A percentile compares a stretch with the other conserved stretches of the same genome.
These are phyloP conservation scores for Ctena decussata DNA, from an alignment of 2,888 invertebrate species.

Conservation along the genomic window DNA sequence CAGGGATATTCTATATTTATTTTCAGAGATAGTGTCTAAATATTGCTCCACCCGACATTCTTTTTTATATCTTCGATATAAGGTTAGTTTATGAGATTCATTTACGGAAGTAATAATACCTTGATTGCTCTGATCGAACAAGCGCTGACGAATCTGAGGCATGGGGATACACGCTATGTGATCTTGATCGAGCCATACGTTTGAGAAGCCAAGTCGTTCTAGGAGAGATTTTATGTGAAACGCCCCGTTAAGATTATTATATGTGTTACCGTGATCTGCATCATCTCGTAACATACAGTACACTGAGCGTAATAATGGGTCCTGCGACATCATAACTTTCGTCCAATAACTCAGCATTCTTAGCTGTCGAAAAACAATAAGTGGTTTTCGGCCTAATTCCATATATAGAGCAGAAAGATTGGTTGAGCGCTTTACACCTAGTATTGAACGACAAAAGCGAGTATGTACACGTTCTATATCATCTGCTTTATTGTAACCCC, in stretches of 20 bases:
- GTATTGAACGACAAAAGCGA: neutral
- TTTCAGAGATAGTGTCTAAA: neutral
- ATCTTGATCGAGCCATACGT: slow-evolving; percentile 3
- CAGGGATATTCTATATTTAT: neutral
- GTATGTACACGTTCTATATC: slow-evolving; percentile 10
- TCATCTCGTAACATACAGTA: neutral
- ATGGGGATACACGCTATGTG: neutral
- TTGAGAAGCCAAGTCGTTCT: neutral
- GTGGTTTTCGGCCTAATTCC: neutral
- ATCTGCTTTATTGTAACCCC: neutral
- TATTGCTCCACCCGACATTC: neutral
- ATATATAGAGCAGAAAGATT: neutral
- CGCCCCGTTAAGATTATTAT: neutral
- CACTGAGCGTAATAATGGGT: neutral
- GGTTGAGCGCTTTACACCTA: neutral
- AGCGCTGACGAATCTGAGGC: neutral
- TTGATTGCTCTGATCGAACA: neutral
- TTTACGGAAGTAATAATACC: neutral
- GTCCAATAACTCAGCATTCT: slow-evolving; percentile 9
- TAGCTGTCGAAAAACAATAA: neutral
- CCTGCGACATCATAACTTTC: neutral
- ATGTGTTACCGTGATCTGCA: neutral
- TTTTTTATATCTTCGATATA: neutral
- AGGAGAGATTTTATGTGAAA: neutral
- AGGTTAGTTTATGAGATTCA: neutral